These are phyloP conservation scores for Oxygymnocypris stewartii DNA, from an alignment of 2,113 vertebrate species.

Conservation along the genomic window DNA sequence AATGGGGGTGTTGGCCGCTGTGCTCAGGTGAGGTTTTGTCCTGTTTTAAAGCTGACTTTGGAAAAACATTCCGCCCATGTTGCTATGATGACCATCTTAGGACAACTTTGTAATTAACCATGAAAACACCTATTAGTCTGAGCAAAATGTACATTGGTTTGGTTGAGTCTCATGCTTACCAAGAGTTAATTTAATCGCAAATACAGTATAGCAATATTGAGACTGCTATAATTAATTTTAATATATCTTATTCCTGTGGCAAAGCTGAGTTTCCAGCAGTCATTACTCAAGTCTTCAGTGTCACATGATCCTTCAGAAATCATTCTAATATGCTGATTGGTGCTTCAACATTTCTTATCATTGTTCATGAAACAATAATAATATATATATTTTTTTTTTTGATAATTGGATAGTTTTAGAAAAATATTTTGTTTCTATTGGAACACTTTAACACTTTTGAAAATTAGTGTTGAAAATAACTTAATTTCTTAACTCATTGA, in stretches of 20 bases:
- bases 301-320: not conserved
- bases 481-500: too few relatives aligned
- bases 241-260: not conserved
- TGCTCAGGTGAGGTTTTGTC: constrained; percentile 83
- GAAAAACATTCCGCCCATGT: constrained; percentile 37
- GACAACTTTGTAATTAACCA: constrained; percentile 86
- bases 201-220: not conserved
- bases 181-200: not conserved
- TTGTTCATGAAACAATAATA: too few relatives aligned
- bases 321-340: not conserved
- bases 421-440: too few relatives aligned
- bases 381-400: too few relatives aligned
- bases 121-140: constrained; percentile 79
- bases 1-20: constrained; percentile 94
- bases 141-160: constrained; percentile 61
- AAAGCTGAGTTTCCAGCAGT: not conserved
- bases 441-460: too few relatives aligned
- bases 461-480: too few relatives aligned
- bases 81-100: constrained; percentile 87
- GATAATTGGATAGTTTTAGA: too few relatives aligned
- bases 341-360: not conserved
- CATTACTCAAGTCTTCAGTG: not conserved
- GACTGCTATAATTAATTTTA: not conserved
- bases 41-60: accelerated
- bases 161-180: not conserved